A percentile compares a stretch with the other conserved stretches of the same genome.
Conservation (phyloP, 1,140 invertebrate genomes). For the Zaprionus inermis region DNA sequence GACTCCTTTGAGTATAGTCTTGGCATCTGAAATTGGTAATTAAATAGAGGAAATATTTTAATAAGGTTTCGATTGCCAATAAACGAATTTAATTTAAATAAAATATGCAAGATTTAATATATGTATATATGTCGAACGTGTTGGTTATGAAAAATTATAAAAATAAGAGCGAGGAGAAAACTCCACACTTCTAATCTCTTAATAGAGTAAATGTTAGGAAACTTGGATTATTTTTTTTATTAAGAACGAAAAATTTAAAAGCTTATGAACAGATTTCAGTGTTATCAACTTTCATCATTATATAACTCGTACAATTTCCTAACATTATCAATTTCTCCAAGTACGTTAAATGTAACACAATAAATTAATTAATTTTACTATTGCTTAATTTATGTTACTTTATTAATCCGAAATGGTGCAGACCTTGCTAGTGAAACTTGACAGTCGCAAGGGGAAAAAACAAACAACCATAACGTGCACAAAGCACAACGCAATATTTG, state of each 20-base stretch:
- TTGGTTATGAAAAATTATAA: too few species aligned
- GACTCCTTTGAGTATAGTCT: constrained; percentile 93
- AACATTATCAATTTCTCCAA: background rate
- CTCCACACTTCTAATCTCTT: too few species aligned
- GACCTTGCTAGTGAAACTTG: constrained; percentile 26
- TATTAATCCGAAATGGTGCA: background rate
- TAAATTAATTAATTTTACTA: background rate
- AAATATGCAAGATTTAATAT: background rate
- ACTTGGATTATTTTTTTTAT: too few species aligned
- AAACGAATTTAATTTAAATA: background rate
- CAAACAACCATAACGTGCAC: constrained; percentile 26
- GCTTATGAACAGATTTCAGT: too few species aligned
- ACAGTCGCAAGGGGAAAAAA: constrained; percentile 15
- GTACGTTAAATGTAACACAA: background rate
- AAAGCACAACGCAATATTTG: constrained; percentile 33
- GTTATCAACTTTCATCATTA: too few species aligned
- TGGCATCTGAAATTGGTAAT: constrained; percentile 86
- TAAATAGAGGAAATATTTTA: background rate
- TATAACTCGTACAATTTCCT: too few species aligned
- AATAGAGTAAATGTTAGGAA: too few species aligned
- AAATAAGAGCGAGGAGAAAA: too few species aligned
- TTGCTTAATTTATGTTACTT: background rate
- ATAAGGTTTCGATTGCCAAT: background rate
- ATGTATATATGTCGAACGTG: too few species aligned
- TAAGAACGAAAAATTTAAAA: too few species aligned